Evolutionary conservation across 2,888 invertebrate species (phyloP).

Genomic region (Lithophane leautieri): DNA sequence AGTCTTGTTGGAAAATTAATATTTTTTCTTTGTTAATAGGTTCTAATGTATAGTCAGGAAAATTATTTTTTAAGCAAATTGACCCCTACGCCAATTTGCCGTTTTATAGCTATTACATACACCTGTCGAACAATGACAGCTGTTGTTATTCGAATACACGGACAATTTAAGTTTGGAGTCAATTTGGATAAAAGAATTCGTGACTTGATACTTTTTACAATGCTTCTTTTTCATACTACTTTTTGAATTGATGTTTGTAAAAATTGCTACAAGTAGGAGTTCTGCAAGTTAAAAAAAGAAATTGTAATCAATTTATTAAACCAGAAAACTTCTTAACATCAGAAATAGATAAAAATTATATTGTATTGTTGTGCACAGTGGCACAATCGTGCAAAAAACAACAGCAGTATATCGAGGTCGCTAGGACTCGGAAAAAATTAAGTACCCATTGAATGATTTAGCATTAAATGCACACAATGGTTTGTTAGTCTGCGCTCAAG

Average conservation of each 20-base stretch:
- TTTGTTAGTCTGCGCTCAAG: conserved; percentile 12
- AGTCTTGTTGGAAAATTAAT: neutral
- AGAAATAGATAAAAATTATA: conserved; percentile 10
- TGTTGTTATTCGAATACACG: too few species aligned
- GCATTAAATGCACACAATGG: conserved; percentile 50
- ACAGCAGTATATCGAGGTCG: conserved; percentile 43
- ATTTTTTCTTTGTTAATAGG: neutral
- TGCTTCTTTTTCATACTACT: too few species aligned
- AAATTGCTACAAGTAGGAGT: too few species aligned
- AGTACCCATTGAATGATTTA: conserved; percentile 49
- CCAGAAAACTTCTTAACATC: neutral
- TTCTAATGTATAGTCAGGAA: neutral
- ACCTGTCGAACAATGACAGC: too few species aligned
- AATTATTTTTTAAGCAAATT: too few species aligned
- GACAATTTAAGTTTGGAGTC: too few species aligned
- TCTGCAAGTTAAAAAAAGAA: too few species aligned
- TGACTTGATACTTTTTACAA: too few species aligned
- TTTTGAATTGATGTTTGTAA: too few species aligned
- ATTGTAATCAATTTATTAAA: neutral
- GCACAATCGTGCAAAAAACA: conserved; percentile 34
- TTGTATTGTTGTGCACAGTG: conserved; percentile 16
- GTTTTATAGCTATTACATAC: too few species aligned
- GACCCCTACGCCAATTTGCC: too few species aligned
- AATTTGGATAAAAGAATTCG: too few species aligned
- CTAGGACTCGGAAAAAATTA: conserved; percentile 43